phyloP scores from a whole-genome alignment of 2,888 invertebrate genomes.

The Onchidella celtica region DNA sequence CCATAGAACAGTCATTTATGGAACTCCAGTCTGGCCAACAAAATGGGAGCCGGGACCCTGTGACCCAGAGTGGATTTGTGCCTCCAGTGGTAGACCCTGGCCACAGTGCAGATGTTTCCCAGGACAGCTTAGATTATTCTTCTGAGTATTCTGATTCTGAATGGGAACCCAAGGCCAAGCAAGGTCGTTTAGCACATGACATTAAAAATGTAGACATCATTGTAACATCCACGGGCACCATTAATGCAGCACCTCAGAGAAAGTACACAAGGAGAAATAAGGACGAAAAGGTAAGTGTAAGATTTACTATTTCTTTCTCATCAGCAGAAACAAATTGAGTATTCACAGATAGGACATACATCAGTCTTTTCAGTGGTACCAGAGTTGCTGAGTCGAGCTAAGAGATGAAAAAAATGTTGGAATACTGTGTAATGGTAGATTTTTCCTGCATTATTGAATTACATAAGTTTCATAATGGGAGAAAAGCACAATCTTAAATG shows the following conservation, averaged over 20 bases:
- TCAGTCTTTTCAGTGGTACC: too few relatives aligned
- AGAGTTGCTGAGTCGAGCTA: too few relatives aligned
- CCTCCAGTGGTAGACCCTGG: slow-evolving; percentile 84
- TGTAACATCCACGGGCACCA: slow-evolving; percentile 31
- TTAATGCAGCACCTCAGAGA: slow-evolving; percentile 49
- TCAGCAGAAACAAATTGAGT: too few relatives aligned
- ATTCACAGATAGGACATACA: too few relatives aligned
- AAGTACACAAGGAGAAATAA: slow-evolving; percentile 53
- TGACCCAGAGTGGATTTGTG: slow-evolving; percentile 92
- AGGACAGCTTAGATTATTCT: slow-evolving; percentile 64
- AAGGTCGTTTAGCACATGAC: slow-evolving; percentile 21
- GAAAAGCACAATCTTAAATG: too few relatives aligned
- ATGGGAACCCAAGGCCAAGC: slow-evolving; percentile 61
- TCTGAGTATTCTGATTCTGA: slow-evolving; percentile 64
- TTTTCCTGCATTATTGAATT: too few relatives aligned
- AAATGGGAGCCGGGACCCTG: slow-evolving; percentile 58
- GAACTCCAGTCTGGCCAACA: slow-evolving; percentile 85
- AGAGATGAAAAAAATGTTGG: too few relatives aligned
- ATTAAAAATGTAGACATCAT: slow-evolving; percentile 33
- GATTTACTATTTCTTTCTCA: too few relatives aligned
- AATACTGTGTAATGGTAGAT: too few relatives aligned
- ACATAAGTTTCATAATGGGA: too few relatives aligned
- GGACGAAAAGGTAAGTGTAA: slow-evolving; percentile 50
- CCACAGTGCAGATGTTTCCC: slow-evolving; percentile 58
- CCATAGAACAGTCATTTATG: slow-evolving; percentile 94